Evolutionary conservation across 2,888 invertebrate genomes (phyloP), one percentile per base, ranked within the genome.

Genomic region (Ormyrus pomaceus): DNA sequence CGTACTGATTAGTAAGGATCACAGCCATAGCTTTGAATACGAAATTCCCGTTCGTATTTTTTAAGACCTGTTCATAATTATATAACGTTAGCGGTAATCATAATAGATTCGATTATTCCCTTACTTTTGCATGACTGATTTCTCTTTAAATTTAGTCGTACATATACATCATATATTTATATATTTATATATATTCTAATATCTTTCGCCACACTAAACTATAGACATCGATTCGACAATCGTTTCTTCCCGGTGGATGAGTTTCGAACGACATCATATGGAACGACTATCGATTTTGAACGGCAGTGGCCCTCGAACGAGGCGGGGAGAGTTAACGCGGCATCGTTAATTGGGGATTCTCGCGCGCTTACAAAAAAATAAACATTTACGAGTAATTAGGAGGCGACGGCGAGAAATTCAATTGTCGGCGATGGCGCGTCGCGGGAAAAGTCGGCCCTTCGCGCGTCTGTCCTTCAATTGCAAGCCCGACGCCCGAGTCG

Each of bases 11-110:
- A 89, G 86, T 88, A 82, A 83, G 84, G 84, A 90, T 90, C 90
- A 90, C 90, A 90, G 90, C 90, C 90, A 89, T 89, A 89, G 90
- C 90, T 90, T 90, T 90, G 90, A 89, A 90, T 89, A 90, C 90
- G 89, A 90, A 90, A 87, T 83, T 87, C 80, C 82, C 80, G 82
- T 89, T 89, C 89, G 89, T 88, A 90, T 88, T 87, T 85, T 82
- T 87, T 86, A 88, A 88, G 86, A 90, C 85, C 86, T 87, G 86
- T 87, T 82, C 66, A 81, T 87, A 84, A 88, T 87, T 87, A 80
- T 86, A 88, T 87, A 87, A 88, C 83, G 78, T 86, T 86, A 85
- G 86, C 84, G 84, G 83, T 87, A 88, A 87, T 88, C 83, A 87
- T 88, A 86, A 87, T 82, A 56, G 53, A 66, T 45, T 66, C 61